A percentile compares a stretch with the other conserved stretches of the same genome.
Evolutionary conservation across 37 sponge, comb jelly and placozoan genomes (phyloP).

Genomic region (Haliclona indistincta): DNA sequence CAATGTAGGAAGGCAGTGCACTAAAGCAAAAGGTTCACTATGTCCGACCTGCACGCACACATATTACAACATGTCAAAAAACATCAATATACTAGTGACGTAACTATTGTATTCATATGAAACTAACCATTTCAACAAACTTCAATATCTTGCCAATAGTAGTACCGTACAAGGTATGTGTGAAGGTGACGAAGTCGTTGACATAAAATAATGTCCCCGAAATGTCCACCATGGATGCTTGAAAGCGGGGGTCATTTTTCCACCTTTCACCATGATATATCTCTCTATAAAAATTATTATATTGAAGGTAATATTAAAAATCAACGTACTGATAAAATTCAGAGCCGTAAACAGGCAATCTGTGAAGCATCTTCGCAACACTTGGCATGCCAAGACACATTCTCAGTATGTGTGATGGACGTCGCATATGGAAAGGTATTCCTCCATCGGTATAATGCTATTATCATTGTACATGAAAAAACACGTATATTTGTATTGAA

Average conservation of each 20-base stretch:
- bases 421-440: background rate
- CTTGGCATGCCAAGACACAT: background rate
- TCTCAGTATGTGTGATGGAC: background rate
- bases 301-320: background rate
- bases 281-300: background rate
- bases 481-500: no score
- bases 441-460: background rate
- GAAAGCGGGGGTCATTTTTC: background rate
- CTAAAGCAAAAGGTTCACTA: no score
- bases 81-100: no score
- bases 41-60: no score
- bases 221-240: background rate
- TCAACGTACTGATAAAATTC: background rate
- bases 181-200: background rate
- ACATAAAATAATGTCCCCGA: background rate
- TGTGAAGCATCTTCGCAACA: background rate
- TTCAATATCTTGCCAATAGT: background rate
- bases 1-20: no score
- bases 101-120: no score
- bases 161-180: background rate
- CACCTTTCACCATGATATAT: conserved; percentile 5
- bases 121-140: conserved; percentile 6
- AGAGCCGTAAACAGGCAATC: background rate
- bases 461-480: background rate
- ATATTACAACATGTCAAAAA: no score